Percentiles rank a stretch among this genome's conserved stretches.
Evolutionary conservation across 2,113 vertebrate genomes (phyloP).

Genomic region (Hypanus sabinus): DNA sequence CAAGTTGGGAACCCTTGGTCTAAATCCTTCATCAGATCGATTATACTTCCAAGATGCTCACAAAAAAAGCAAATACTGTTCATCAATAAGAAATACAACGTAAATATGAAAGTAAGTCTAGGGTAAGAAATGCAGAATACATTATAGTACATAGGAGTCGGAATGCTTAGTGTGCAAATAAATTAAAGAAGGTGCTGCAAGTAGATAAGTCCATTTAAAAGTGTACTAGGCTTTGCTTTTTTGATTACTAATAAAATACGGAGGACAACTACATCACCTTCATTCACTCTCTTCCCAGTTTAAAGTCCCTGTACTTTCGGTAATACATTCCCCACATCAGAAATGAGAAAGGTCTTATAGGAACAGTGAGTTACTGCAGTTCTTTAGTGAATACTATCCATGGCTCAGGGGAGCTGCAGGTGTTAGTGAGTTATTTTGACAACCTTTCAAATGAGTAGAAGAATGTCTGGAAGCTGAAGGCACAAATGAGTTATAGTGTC

Average conservation of each 20-base stretch:
- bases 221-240: not conserved
- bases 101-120: too few species aligned
- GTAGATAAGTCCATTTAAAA: not conserved
- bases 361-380: not conserved
- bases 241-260: too few species aligned
- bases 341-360: not conserved
- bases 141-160: not conserved
- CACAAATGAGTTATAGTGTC: not conserved
- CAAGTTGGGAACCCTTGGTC: too few species aligned
- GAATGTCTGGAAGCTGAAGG: slow-evolving; percentile 7
- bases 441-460: not conserved
- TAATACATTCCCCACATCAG: not conserved
- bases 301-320: not conserved
- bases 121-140: too few species aligned
- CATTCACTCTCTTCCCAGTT: not conserved
- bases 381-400: not conserved
- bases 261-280: not conserved
- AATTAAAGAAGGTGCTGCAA: not conserved
- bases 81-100: too few species aligned
- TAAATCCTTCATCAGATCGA: too few species aligned
- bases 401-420: not conserved
- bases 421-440: slow-evolving; percentile 26
- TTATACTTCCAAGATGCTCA: too few species aligned
- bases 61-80: too few species aligned
- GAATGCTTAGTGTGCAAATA: not conserved